Percentiles rank a stretch among this genome's conserved stretches.
phyloP scores from a whole-genome alignment of 2,113 vertebrate species.

The Ahaetulla prasina region DNA sequence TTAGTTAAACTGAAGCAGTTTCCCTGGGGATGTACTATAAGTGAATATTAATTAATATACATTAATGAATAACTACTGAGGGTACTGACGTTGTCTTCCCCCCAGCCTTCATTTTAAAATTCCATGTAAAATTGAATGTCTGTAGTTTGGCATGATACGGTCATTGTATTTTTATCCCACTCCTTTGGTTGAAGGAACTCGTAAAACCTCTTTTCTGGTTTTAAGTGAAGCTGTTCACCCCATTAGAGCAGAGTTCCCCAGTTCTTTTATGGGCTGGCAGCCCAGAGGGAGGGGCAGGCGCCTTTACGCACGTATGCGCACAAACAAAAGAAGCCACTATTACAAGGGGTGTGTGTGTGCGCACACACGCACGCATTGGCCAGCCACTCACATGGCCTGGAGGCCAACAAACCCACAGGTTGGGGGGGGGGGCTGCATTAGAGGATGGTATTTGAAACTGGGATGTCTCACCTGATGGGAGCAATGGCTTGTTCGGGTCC shows the following conservation, averaged over 20 bases:
- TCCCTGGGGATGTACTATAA: neutral
- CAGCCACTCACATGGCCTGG: no score
- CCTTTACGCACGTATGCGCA: no score
- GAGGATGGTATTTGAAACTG: accelerated
- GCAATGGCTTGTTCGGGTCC: constrained; percentile 74
- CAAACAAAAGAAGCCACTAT: no score
- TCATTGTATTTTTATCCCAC: neutral
- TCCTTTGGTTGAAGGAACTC: neutral
- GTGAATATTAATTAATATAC: neutral
- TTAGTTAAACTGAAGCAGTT: neutral
- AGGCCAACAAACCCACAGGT: no score
- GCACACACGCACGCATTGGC: no score
- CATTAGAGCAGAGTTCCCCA: neutral
- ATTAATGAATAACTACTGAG: neutral
- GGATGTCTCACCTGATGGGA: constrained; percentile 79
- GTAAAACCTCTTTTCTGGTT: neutral
- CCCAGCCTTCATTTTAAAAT: neutral
- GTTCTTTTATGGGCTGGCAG: no score
- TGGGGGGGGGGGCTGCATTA: no score
- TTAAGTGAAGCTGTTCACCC: neutral
- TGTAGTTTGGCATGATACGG: accelerated
- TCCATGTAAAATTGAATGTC: neutral
- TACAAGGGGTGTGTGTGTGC: no score
- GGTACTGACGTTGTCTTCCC: neutral
- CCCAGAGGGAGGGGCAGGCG: no score